phyloP scores from a whole-genome alignment of 2,888 invertebrate species.

The Teinopalpus imperialis region DNA sequence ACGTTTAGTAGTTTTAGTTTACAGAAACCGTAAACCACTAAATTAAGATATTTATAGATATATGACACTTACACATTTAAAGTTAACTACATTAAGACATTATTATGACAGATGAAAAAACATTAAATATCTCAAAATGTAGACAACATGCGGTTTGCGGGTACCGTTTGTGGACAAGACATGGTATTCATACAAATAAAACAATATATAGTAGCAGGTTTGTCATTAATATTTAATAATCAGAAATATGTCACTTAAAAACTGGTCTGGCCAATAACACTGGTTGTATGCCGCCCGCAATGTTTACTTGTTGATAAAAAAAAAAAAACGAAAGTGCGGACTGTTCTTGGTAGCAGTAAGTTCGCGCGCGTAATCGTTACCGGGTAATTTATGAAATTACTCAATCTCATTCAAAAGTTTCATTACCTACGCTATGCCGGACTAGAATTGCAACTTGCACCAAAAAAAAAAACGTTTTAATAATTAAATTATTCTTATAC shows the following conservation, averaged over 20 bases:
- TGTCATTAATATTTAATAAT: slow-evolving; percentile 18
- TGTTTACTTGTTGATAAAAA: slow-evolving; percentile 8
- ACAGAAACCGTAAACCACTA: too few species aligned
- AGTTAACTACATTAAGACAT: slow-evolving; percentile 19
- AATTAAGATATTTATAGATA: not conserved
- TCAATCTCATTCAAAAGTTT: slow-evolving; percentile 24
- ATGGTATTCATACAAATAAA: slow-evolving; percentile 9
- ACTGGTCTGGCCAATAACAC: slow-evolving; percentile 10
- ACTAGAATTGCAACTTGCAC: slow-evolving; percentile 9
- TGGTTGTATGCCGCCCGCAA: slow-evolving; percentile 7
- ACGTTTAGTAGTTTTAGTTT: too few species aligned
- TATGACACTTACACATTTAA: not conserved
- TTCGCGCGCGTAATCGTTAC: slow-evolving; percentile 13
- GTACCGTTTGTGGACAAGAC: slow-evolving; percentile 4
- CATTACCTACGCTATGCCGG: slow-evolving; percentile 7
- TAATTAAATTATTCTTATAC: slow-evolving; percentile 7
- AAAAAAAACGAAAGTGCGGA: slow-evolving; percentile 3
- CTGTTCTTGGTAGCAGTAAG: slow-evolving; percentile 11
- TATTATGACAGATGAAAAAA: slow-evolving; percentile 11
- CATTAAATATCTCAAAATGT: not conserved
- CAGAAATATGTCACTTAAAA: slow-evolving; percentile 15
- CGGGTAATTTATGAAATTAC: slow-evolving; percentile 22
- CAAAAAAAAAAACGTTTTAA: slow-evolving; percentile 9
- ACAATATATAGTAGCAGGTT: slow-evolving; percentile 13
- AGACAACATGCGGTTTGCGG: slow-evolving; percentile 10